Percentiles rank a stretch among this genome's conserved stretches.
Evolutionary conservation across 2,797 vertebrate species (phyloP).

Genomic region (Sebastes diaconus): DNA sequence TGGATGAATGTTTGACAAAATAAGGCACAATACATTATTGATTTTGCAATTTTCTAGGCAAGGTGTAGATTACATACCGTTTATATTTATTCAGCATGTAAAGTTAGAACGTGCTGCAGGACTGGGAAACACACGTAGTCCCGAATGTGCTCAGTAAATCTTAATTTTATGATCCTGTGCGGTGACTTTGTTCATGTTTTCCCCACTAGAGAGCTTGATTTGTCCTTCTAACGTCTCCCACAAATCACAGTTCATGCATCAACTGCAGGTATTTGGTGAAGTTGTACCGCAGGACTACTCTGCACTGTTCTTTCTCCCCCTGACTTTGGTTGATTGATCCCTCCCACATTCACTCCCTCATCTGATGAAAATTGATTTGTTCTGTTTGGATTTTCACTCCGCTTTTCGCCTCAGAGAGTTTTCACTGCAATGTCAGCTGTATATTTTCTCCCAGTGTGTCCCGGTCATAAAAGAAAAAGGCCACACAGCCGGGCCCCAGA

Average conservation of each 20-base stretch:
- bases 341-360: constrained; percentile 53
- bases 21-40: constrained; percentile 5
- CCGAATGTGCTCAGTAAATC: constrained; percentile 30
- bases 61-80: background rate
- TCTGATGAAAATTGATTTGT: constrained; percentile 89
- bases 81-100: constrained; percentile 19
- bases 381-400: constrained; percentile 74
- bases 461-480: constrained; percentile 74
- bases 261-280: constrained; percentile 17
- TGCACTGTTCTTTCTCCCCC: constrained; percentile 42
- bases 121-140: background rate
- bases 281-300: constrained; percentile 12
- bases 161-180: constrained; percentile 11
- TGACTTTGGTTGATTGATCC: constrained; percentile 78
- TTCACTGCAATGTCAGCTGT: constrained; percentile 74
- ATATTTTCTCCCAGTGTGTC: constrained; percentile 57
- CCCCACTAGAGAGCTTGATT: background rate
- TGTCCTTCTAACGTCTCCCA: constrained; percentile 24
- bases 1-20: constrained; percentile 16
- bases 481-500: constrained; percentile 66
- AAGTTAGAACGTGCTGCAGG: constrained; percentile 11
- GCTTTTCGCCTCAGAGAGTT: constrained; percentile 78
- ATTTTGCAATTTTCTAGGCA: background rate
- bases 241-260: constrained; percentile 38
- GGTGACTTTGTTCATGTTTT: constrained; percentile 31